A percentile compares a stretch with the other conserved stretches of the same genome.
Conservation (phyloP, 2,888 invertebrate species). For the Drosophila trichaetosa region DNA sequence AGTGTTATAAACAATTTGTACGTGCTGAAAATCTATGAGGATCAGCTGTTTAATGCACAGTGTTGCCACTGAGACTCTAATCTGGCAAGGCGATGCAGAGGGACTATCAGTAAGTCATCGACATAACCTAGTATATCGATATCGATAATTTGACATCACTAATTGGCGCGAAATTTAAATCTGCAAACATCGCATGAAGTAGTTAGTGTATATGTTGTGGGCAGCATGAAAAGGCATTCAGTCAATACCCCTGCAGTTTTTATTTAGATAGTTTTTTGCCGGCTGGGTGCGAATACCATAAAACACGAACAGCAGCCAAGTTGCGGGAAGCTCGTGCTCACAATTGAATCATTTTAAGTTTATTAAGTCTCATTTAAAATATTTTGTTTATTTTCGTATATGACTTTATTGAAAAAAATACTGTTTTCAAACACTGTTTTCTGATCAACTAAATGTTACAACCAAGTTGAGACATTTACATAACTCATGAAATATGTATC, state of each 20-base stretch:
- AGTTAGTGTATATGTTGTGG: conserved; percentile 60
- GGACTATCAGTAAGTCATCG: too few relatives aligned
- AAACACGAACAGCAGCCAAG: conserved; percentile 54
- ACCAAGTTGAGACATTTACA: conserved; percentile 41
- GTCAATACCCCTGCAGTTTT: conserved; percentile 68
- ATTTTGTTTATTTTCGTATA: conserved; percentile 12
- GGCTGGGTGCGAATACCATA: conserved; percentile 71
- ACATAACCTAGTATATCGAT: background rate
- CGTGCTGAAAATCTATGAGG: background rate
- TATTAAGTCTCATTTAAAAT: background rate
- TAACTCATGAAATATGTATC: conserved; percentile 63
- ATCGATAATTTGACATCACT: background rate
- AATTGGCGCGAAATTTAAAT: conserved; percentile 22
- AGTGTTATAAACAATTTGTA: conserved; percentile 23
- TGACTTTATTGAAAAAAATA: conserved; percentile 68
- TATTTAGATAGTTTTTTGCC: conserved; percentile 63
- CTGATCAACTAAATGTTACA: conserved; percentile 34
- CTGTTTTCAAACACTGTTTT: conserved; percentile 46
- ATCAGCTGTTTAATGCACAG: conserved; percentile 42
- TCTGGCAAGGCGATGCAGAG: conserved; percentile 15
- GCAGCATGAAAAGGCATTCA: conserved; percentile 64
- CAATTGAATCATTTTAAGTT: background rate
- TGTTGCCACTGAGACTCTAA: conserved; percentile 24
- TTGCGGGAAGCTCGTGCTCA: conserved; percentile 8
- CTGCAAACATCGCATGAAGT: conserved; percentile 23